Percentiles rank a stretch among this genome's conserved stretches.
Evolutionary conservation across 2,797 vertebrate genomes (phyloP).

Genomic region (Sebastes miniatus): DNA sequence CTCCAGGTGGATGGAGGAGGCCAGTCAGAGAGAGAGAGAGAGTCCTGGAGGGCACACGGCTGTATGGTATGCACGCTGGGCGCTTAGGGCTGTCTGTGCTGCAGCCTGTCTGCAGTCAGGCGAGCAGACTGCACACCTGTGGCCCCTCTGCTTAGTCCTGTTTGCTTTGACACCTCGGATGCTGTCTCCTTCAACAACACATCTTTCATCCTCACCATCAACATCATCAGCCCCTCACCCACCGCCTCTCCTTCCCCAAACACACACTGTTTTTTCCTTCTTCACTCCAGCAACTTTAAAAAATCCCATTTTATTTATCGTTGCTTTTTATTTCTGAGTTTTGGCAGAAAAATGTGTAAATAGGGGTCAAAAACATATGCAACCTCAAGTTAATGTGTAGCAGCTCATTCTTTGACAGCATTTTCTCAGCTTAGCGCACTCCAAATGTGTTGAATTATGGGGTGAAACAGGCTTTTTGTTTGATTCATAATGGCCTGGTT

Average conservation of each 20-base stretch:
- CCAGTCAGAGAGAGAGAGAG: constrained; percentile 10
- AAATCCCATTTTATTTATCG: neutral
- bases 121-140: constrained; percentile 75
- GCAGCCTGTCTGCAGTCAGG: constrained; percentile 53
- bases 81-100: constrained; percentile 56
- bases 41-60: constrained; percentile 55
- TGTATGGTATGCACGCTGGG: constrained; percentile 47
- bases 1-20: constrained; percentile 55
- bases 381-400: neutral
- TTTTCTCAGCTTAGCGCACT: constrained; percentile 7
- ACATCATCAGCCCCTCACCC: constrained; percentile 34
- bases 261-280: neutral
- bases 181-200: constrained; percentile 66
- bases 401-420: constrained; percentile 23
- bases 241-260: neutral
- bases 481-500: constrained; percentile 44
- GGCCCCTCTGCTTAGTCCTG: constrained; percentile 44
- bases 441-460: constrained; percentile 37
- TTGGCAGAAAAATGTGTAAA: neutral
- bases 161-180: constrained; percentile 80
- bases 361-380: neutral
- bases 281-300: neutral
- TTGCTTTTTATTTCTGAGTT: neutral
- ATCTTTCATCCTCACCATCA: constrained; percentile 58
- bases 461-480: constrained; percentile 47